Conservation (phyloP, 2,113 vertebrate genomes). For the Catharus fuscescens region DNA sequence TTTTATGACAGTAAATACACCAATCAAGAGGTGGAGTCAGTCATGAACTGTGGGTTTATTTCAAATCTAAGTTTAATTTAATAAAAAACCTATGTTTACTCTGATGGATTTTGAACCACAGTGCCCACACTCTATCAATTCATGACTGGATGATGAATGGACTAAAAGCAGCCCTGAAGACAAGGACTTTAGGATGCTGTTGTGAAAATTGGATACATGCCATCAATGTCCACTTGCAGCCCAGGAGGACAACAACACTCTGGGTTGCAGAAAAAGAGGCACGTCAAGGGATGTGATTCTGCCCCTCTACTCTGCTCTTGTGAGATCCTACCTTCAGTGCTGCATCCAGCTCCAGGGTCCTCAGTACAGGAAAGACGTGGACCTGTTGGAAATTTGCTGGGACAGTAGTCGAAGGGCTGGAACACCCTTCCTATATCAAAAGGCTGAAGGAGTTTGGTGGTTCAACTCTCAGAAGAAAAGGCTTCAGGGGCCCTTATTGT, state of each 20-base stretch:
- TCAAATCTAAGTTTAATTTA: not conserved
- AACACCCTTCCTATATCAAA: not conserved
- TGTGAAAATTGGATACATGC: not conserved
- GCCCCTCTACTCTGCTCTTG: not conserved
- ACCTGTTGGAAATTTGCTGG: not conserved
- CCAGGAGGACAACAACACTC: not conserved
- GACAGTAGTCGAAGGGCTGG: not conserved
- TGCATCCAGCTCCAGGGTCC: not conserved
- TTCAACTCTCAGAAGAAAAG: not conserved
- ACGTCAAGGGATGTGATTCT: not conserved
- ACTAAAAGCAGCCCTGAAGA: not conserved
- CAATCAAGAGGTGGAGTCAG: not conserved
- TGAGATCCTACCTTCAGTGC: not conserved
- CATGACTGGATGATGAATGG: not conserved
- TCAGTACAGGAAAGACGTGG: not conserved
- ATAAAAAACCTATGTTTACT: not conserved
- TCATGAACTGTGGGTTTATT: not conserved
- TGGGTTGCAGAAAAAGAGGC: not conserved
- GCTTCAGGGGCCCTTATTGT: not conserved
- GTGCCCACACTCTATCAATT: not conserved
- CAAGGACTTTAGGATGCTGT: not conserved
- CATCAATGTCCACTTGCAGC: not conserved
- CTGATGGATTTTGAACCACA: not conserved
- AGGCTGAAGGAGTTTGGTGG: not conserved
- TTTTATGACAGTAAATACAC: not conserved